Base-by-base conservation (phyloP, 2,888 invertebrate genomes). In the Leptogaster cylindrica region DNA sequence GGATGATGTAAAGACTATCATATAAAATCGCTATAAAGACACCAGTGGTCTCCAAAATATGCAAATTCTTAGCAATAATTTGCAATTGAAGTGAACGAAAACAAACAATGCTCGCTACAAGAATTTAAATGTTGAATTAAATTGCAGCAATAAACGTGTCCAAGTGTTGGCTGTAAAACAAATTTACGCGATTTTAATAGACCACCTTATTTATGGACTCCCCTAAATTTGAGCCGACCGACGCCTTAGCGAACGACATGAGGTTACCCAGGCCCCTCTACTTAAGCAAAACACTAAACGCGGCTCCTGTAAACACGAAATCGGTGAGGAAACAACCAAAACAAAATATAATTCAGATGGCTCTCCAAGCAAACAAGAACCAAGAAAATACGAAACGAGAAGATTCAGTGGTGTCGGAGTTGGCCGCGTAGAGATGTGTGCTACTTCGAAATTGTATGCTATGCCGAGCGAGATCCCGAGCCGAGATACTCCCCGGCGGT, bases 131-230 rank as follows among this genome's bases (percentile, higher is more conserved):
- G 7, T 8, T 23, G 48, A 48, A 23, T 48, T 23, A 20, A 48
- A 18, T n/a, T 28, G 52, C 31, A 48, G 63, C 41, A 63, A 63
- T 63, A 46, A 63, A 63, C 46, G 46, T 64, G 64, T 64, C 48
- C 48, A 20, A 33, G 25, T 33, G 31, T 12, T 23, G 48, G 48
- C 64, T 64, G 52, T 28, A 23, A 44, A 52, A 65, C 52, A 65
- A 65, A 65, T 65, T 65, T 65, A 65, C 65, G 52, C 65, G 65
- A 65, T 65, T 65, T 65, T 65, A 65, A 65, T 65, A 65, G 65
- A 65, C 65, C 44, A 18, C 27, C 52, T 65, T 65, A 52, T 65
- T 65, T 65, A 65, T 65, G 65, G 39, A 65, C 65, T 65, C 52
- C 52, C 41, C 50, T 63, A 58, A 58, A 39, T 58, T 36, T 39